Conservation (phyloP, 2,888 invertebrate genomes). For the Alcis repandata region DNA sequence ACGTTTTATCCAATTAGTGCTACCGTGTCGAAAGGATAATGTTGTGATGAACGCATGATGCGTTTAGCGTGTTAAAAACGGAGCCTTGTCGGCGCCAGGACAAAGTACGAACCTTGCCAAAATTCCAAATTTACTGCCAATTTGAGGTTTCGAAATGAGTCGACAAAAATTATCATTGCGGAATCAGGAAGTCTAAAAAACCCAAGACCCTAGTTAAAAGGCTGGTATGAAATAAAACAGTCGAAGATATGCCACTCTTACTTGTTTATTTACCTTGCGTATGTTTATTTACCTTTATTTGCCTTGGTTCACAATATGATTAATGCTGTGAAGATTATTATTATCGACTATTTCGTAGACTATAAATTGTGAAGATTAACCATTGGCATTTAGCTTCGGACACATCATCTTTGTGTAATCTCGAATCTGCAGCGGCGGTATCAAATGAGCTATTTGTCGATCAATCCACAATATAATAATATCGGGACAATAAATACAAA, state of each 20-base stretch:
- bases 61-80: slow-evolving; percentile 81
- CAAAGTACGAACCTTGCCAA: slow-evolving; percentile 44
- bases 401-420: slow-evolving; percentile 42
- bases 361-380: slow-evolving; percentile 40
- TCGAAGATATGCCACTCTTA: background rate
- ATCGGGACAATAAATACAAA: slow-evolving; percentile 49
- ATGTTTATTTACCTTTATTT: no score
- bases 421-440: slow-evolving; percentile 39
- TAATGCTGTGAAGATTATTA: slow-evolving; percentile 33
- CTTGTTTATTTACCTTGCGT: slow-evolving; percentile 19
- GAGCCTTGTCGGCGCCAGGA: slow-evolving; percentile 70
- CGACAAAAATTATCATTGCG: background rate
- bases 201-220: background rate
- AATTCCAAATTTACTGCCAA: slow-evolving; percentile 41
- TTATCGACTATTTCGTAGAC: slow-evolving; percentile 31
- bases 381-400: slow-evolving; percentile 36
- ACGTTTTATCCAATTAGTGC: slow-evolving; percentile 85
- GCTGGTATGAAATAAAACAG: background rate
- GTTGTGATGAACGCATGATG: slow-evolving; percentile 78
- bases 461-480: slow-evolving; percentile 47
- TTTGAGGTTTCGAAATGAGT: slow-evolving; percentile 20
- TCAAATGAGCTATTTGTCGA: slow-evolving; percentile 43
- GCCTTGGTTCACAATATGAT: slow-evolving; percentile 26
- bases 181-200: slow-evolving; percentile 27
- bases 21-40: slow-evolving; percentile 87